A percentile compares a stretch with the other conserved stretches of the same genome.
phyloP scores from a whole-genome alignment of 2,888 invertebrate species.

The Diarsia rubi region DNA sequence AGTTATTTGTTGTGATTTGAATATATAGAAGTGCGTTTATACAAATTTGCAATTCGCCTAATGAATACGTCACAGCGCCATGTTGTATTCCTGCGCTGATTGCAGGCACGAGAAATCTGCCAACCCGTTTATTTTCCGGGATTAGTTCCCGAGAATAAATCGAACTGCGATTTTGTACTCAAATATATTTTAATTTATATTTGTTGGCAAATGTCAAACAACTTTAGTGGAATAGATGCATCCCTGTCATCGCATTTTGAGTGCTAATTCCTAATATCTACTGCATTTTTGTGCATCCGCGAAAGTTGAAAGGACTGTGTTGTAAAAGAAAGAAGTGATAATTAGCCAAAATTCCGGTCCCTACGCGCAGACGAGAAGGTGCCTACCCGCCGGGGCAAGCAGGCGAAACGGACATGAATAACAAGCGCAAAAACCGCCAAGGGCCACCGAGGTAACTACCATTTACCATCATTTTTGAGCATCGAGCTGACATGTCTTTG shows the following conservation, averaged over 20 bases:
- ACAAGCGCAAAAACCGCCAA: slow-evolving; percentile 96
- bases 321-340: slow-evolving; percentile 90
- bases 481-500: slow-evolving; percentile 88
- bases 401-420: slow-evolving; percentile 93
- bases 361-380: slow-evolving; percentile 95
- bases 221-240: slow-evolving; percentile 88
- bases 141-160: slow-evolving; percentile 89
- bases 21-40: slow-evolving; percentile 73
- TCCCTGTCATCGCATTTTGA: slow-evolving; percentile 88
- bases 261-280: slow-evolving; percentile 89
- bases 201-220: slow-evolving; percentile 89
- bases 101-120: slow-evolving; percentile 91
- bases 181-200: slow-evolving; percentile 90
- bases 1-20: slow-evolving; percentile 72
- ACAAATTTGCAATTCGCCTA: slow-evolving; percentile 87
- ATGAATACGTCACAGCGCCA: slow-evolving; percentile 91
- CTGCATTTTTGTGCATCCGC: slow-evolving; percentile 91
- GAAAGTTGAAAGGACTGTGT: slow-evolving; percentile 91
- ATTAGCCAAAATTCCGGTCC: slow-evolving; percentile 96
- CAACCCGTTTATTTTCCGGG: slow-evolving; percentile 91
- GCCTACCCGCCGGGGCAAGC: slow-evolving; percentile 94
- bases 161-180: slow-evolving; percentile 90
- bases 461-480: slow-evolving; percentile 78
- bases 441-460: slow-evolving; percentile 93
- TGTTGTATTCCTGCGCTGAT: slow-evolving; percentile 91